Percentiles rank a stretch among this genome's conserved stretches.
Conservation (phyloP, 2,888 invertebrate species). For the Pseudoips prasinana region DNA sequence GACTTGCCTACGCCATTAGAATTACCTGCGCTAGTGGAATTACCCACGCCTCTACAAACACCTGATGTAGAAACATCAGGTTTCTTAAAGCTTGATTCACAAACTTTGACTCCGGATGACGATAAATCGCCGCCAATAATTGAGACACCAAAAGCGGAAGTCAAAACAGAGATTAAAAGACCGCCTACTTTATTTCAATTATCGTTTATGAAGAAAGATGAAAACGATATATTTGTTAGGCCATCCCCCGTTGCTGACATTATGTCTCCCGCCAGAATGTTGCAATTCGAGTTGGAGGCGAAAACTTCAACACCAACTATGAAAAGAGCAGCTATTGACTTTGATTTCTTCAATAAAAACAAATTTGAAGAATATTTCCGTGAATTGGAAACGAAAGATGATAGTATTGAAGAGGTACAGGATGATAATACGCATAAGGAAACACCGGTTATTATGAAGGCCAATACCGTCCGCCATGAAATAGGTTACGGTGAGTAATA, state of each 20-base stretch:
- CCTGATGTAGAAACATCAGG: conserved; percentile 11
- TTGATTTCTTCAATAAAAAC: conserved; percentile 67
- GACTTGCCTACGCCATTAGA: conserved; percentile 32
- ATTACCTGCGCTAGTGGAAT: conserved; percentile 34
- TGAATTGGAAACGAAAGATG: conserved; percentile 36
- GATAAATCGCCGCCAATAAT: conserved; percentile 37
- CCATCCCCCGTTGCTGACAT: conserved; percentile 64
- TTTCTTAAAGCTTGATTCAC: conserved; percentile 1
- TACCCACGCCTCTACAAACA: conserved; percentile 9
- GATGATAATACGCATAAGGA: conserved; percentile 47
- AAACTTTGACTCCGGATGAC: conserved; percentile 25
- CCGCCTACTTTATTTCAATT: conserved; percentile 52
- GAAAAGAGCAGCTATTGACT: conserved; percentile 70
- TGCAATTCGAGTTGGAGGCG: conserved; percentile 67
- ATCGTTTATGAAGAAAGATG: conserved; percentile 53
- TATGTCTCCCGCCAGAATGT: conserved; percentile 74
- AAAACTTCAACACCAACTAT: conserved; percentile 68
- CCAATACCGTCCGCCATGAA: conserved; percentile 68
- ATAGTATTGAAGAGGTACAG: conserved; percentile 22
- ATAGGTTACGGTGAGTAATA: conserved; percentile 75
- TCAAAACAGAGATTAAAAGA: conserved; percentile 34
- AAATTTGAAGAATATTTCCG: conserved; percentile 60
- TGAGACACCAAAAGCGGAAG: conserved; percentile 48
- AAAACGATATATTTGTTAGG: conserved; percentile 59
- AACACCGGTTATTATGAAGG: conserved; percentile 63